Conservation (phyloP, 1,140 invertebrate genomes). For the Aphaenogaster rudis region DNA sequence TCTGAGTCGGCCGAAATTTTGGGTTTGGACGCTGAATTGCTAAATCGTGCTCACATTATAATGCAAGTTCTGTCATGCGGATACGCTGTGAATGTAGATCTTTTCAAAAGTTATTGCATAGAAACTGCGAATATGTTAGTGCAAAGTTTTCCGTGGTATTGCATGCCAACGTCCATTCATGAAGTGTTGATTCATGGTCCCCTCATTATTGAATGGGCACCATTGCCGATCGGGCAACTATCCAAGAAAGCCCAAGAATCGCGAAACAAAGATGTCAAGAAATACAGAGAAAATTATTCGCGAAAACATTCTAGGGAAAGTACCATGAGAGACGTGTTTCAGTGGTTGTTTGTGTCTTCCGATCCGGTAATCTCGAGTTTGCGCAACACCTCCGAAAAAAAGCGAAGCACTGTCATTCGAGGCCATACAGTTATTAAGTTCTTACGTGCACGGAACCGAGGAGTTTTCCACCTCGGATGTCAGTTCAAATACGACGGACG, state of each 20-base stretch:
- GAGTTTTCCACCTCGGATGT: no score
- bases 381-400: no score
- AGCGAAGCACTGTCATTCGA: no score
- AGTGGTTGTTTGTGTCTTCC: not conserved
- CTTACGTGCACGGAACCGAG: no score
- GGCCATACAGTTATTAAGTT: no score
- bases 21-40: slow-evolving; percentile 66
- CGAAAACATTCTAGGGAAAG: not conserved
- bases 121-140: slow-evolving; percentile 6
- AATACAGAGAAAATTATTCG: not conserved
- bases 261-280: slow-evolving; percentile 14
- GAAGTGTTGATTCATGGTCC: slow-evolving; percentile 36
- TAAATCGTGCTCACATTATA: slow-evolving; percentile 18
- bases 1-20: slow-evolving; percentile 73
- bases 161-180: slow-evolving; percentile 36
- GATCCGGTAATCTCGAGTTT: slow-evolving; percentile 18
- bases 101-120: not conserved
- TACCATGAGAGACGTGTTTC: slow-evolving; percentile 4
- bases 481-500: no score
- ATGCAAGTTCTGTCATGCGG: slow-evolving; percentile 9
- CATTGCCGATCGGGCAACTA: slow-evolving; percentile 19
- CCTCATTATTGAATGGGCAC: slow-evolving; percentile 9
- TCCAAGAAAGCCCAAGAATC: slow-evolving; percentile 20
- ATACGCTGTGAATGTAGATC: slow-evolving; percentile 1
- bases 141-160: slow-evolving; percentile 23